Percentiles rank a stretch among this genome's conserved stretches.
Evolutionary conservation across 2,797 vertebrate genomes (phyloP).

Genomic region (Carcharodon carcharias): DNA sequence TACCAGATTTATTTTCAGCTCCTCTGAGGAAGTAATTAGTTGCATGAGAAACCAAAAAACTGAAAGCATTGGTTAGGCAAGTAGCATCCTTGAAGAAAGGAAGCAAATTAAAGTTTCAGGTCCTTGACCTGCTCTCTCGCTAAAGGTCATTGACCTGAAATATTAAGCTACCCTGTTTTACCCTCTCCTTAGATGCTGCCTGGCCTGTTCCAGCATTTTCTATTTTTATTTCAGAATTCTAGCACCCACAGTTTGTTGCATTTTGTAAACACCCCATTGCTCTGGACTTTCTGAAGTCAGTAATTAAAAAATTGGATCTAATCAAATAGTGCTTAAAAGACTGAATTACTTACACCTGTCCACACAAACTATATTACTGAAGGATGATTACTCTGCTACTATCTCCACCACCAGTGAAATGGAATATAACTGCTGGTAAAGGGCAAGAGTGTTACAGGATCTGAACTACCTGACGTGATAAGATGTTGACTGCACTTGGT

Average conservation of each 20-base stretch:
- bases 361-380: not conserved
- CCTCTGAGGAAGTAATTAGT: not conserved
- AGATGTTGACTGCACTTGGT: not conserved
- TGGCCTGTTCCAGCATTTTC: not conserved
- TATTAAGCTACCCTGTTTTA: not conserved
- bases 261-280: not conserved
- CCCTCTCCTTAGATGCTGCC: not conserved
- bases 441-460: not conserved
- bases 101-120: not conserved
- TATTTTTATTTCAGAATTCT: not conserved
- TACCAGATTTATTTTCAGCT: not conserved
- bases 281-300: not conserved
- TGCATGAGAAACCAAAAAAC: not conserved
- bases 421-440: too few species aligned
- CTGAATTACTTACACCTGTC: not conserved
- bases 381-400: not conserved
- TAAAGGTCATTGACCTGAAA: not conserved
- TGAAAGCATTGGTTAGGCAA: not conserved
- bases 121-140: too few species aligned
- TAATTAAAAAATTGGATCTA: not conserved
- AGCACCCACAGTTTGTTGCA: not conserved
- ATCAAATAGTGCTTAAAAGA: not conserved
- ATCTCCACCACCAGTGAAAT: too few species aligned
- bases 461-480: not conserved
- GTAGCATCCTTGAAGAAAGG: not conserved